Evolutionary conservation across 2,888 invertebrate species (phyloP).

Genomic region (Tinea semifulvella): DNA sequence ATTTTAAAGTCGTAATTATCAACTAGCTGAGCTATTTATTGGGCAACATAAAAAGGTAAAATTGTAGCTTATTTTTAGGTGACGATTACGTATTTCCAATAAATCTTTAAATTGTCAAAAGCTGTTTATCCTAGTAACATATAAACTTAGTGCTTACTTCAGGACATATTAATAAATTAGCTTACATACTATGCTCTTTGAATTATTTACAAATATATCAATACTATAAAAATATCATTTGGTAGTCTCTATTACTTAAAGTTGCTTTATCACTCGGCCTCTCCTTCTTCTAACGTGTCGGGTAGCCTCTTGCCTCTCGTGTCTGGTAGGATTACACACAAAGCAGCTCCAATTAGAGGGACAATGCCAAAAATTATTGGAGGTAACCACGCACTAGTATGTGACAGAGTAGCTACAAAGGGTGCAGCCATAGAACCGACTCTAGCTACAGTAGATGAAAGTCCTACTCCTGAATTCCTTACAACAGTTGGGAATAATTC

Average conservation of each 20-base stretch:
- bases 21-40: too few species aligned
- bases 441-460: constrained; percentile 85
- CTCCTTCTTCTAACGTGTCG: constrained; percentile 83
- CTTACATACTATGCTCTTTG: not conserved
- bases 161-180: constrained; percentile 3
- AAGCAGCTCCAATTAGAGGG: constrained; percentile 72
- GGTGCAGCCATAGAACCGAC: constrained; percentile 89
- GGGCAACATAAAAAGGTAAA: too few species aligned
- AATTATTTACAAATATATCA: not conserved
- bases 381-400: constrained; percentile 69
- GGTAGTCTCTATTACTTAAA: not conserved
- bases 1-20: too few species aligned
- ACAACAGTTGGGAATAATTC: constrained; percentile 91
- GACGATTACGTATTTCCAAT: too few species aligned
- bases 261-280: constrained; percentile 35
- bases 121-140: too few species aligned
- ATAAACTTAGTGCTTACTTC: too few species aligned
- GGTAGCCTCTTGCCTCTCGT: constrained; percentile 79
- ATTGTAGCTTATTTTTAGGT: too few species aligned
- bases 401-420: constrained; percentile 75
- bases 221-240: not conserved
- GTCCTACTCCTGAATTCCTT: constrained; percentile 86
- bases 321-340: constrained; percentile 78
- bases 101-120: too few species aligned
- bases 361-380: constrained; percentile 77